These are phyloP conservation scores for Zootermopsis nevadensis DNA, from an alignment of 2,888 invertebrate genomes.

Conservation along the genomic window DNA sequence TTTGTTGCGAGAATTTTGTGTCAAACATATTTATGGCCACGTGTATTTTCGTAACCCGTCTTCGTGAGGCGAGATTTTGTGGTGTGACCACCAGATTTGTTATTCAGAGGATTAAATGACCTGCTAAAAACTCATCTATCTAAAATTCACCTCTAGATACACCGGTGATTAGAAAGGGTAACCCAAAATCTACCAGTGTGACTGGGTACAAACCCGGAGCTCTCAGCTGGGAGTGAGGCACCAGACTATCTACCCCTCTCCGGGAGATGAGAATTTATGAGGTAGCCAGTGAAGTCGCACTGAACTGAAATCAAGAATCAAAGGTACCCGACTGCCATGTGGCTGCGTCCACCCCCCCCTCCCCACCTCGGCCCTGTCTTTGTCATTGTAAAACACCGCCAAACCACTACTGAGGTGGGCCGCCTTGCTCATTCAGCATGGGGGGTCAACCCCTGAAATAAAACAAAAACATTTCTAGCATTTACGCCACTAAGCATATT, in stretches of 20 bases:
- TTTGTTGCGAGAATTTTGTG: no score
- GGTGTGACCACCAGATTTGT: no score
- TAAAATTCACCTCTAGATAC: no score
- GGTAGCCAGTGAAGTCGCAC: conserved; percentile 30
- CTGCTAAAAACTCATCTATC: no score
- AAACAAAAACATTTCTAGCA: not conserved
- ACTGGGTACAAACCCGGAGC: no score
- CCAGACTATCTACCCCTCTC: not conserved
- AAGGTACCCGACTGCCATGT: conserved; percentile 15
- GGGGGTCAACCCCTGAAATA: conserved; percentile 35
- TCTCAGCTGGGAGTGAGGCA: no score
- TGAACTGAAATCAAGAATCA: conserved; percentile 26
- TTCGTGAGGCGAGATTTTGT: no score
- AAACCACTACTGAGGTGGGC: conserved; percentile 35
- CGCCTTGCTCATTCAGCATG: conserved; percentile 10
- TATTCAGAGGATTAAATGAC: no score
- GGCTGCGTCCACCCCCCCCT: conserved; percentile 6
- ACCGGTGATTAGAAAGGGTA: no score
- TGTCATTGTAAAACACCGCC: conserved; percentile 41
- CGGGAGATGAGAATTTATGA: conserved; percentile 47
- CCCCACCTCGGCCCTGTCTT: not conserved
- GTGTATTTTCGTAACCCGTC: no score
- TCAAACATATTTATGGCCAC: no score
- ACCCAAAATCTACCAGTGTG: no score
- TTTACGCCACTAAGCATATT: conserved; percentile 8